phyloP scores from a whole-genome alignment of 1,140 invertebrate genomes.

The Lucilia sericata region DNA sequence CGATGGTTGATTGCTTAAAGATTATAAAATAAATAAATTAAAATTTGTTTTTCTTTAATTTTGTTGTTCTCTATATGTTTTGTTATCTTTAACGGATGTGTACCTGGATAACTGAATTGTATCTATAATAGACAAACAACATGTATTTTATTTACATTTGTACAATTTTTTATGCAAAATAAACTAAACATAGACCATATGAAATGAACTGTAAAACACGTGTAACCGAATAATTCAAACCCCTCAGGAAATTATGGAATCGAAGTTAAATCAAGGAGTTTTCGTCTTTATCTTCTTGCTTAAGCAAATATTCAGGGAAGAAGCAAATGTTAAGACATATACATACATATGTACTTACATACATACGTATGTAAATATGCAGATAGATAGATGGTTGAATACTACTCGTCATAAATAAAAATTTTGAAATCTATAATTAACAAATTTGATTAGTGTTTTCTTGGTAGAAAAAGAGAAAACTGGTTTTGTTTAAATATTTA shows the following conservation, averaged over 20 bases:
- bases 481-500: neutral
- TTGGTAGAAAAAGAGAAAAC: neutral
- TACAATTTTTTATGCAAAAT: conserved; percentile 1
- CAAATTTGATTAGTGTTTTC: neutral
- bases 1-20: conserved; percentile 16
- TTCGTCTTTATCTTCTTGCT: no score
- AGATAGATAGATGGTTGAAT: no score
- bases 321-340: no score
- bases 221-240: neutral
- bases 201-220: neutral
- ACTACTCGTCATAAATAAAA: no score
- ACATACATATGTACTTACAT: no score
- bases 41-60: neutral
- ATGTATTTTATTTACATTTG: neutral
- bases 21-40: conserved; percentile 1
- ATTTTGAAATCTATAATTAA: neutral
- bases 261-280: no score
- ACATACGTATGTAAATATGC: no score
- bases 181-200: neutral
- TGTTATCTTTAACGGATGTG: conserved; percentile 11
- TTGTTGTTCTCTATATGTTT: neutral
- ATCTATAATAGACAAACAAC: neutral
- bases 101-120: neutral
- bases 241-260: neutral
- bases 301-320: no score